Evolutionary conservation across 2,113 vertebrate species (phyloP).

Genomic region (Mirounga angustirostris): DNA sequence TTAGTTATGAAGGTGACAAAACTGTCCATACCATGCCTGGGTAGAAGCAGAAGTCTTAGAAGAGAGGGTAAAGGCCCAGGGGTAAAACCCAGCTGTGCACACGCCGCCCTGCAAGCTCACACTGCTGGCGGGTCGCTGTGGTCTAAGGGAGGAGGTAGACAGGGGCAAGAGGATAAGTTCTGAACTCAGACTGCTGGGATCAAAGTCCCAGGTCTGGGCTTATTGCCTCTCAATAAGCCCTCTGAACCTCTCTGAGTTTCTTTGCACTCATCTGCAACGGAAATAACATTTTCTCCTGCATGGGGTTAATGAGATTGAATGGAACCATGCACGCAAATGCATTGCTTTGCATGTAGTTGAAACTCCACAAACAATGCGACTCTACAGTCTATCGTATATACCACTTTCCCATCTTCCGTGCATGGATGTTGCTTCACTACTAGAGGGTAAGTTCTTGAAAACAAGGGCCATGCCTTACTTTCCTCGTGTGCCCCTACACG

Average conservation of each 20-base stretch:
- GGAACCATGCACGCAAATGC: neutral
- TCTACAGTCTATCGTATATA: neutral
- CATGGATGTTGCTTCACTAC: neutral
- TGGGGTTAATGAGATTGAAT: neutral
- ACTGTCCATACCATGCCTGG: neutral
- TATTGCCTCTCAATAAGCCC: neutral
- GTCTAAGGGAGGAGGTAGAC: neutral
- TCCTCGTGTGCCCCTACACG: neutral
- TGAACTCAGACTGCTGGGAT: no score
- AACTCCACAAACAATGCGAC: rapidly evolving
- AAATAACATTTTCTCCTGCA: neutral
- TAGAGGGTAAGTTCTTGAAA: neutral
- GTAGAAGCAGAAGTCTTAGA: neutral
- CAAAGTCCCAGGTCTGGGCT: neutral
- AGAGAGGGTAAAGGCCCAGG: neutral
- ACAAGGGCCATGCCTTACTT: neutral
- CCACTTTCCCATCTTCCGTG: neutral
- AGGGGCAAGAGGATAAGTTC: neutral
- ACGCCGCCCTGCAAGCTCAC: neutral
- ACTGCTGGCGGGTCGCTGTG: neutral
- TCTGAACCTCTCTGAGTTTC: neutral
- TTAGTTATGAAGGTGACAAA: neutral
- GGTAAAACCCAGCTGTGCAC: neutral
- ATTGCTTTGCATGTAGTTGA: neutral
- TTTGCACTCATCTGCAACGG: neutral